Evolutionary conservation across 2,888 invertebrate genomes (phyloP), one percentile per base, ranked within the genome.

Genomic region (Horisme vitalbata): DNA sequence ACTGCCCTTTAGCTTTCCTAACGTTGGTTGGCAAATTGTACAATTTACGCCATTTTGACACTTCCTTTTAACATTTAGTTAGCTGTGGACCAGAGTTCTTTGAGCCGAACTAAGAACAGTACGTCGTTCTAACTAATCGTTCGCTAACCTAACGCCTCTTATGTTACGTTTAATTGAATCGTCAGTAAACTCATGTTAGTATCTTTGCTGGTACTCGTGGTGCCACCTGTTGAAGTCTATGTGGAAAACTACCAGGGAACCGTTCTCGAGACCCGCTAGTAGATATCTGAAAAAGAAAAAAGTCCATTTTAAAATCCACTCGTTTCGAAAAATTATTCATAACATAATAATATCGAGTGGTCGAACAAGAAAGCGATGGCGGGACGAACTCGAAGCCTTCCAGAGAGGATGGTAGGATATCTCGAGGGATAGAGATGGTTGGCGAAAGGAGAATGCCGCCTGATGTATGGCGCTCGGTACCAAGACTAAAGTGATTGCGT

Each of bases 151-250:
- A 62, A 48, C 48, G 50, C 27, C 23, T n/a, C 52, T 37, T 57
- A 49, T 27, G 41, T 57, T 47, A 27, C 43, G 23, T 55, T 38
- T 66, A 66, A 64, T 68, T 64, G 63, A 65, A 49, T 58, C 50
- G 39, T 50, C 49, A 52, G 55, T 47, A 59, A 59, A 45, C 47
- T 55, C 55, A 57, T 55, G 60, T 21, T 92, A 97, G 91, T 97
- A 97, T 68, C 97, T 94, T 84, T 97, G 97, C 77, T 97, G 97
- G 85, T 97, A 97, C 86, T 97, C 97, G 81, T 97, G 97, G 85
- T 97, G 97, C 97, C 97, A 97, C 75, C 97, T 92, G 89, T 99
- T 99, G 92, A 99, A 99, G 89, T 99, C 99, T 82, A 99, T 98
- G 91, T 99, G 99, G 91, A 99, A 99, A 68, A 99, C 98, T 52